Base-by-base conservation (phyloP, 2,113 vertebrate species). In the Tauraco erythrolophus region DNA sequence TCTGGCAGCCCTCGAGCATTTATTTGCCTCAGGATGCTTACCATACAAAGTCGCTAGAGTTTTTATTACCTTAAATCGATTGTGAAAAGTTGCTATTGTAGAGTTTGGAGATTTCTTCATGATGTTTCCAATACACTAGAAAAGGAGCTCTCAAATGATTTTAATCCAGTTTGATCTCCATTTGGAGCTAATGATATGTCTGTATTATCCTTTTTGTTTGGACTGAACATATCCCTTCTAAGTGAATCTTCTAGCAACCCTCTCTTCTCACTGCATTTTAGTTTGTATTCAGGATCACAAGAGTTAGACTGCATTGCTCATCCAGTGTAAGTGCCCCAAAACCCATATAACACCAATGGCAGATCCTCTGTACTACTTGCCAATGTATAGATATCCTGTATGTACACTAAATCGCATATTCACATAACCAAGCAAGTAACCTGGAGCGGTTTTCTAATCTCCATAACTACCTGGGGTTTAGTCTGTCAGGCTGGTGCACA, bases 361-460 rank as follows among this genome's bases (percentile, higher is more conserved):
- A 66, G 43, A 5, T 60, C 8, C 33, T 51, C 51, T 35, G 11
- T 39, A 17, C 17, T 48, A 37, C 54, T 64, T n/a, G 56, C 9
- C 53, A 31, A 4, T 3, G 8, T 6, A 3, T 2, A 45, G n/a
- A 5, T 46, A 25, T 9, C 22, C 24, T 31, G 7, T 35, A 60
- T 1, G 3, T 3, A 25, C 8, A 5, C 19, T 30, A 51, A 81
- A 21, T 14, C 15, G 17, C 0, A 0, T 9, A 19, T 16, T 45
- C 30, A 2, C 2, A 7, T 8, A 65, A 19, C 14, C 10, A 18
- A 66, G 54, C 19, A 2, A 0, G 0, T 6, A 9, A 3, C 6
- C 60, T 33, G 68, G 30, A 23, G 19, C 39, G 43, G 16, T 10
- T 31, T 66, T 84, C 28, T 57, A 2, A 4, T 58, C 28, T 43